Conservation (phyloP, 2,113 vertebrate genomes). For the Erinaceus europaeus region DNA sequence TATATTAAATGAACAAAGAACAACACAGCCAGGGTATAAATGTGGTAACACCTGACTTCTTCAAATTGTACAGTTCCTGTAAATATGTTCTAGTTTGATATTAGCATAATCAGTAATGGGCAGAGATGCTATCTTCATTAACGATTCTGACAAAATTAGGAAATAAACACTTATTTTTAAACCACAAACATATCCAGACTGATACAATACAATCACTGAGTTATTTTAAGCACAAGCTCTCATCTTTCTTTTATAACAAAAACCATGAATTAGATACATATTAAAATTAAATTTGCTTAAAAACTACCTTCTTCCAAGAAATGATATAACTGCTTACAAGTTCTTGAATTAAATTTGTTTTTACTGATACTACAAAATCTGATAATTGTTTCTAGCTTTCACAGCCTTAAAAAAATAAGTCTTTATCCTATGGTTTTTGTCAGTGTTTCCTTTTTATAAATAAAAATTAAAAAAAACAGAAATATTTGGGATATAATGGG, state of each 20-base stretch:
- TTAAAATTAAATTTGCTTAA: constrained; percentile 15
- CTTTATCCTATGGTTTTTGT: too few species aligned
- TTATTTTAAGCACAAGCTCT: constrained; percentile 8
- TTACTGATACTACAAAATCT: constrained; percentile 3
- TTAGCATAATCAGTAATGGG: neutral
- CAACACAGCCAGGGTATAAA: neutral
- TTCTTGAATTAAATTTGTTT: constrained; percentile 44
- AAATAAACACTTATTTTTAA: constrained; percentile 18
- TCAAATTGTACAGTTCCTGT: constrained; percentile 1
- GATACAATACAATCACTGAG: neutral
- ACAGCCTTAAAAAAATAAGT: too few species aligned
- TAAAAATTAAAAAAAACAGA: too few species aligned
- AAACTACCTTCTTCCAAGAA: neutral
- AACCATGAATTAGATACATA: neutral
- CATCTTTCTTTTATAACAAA: neutral
- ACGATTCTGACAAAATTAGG: neutral
- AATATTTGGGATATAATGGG: neutral
- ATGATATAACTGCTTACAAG: neutral
- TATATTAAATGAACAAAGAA: constrained; percentile 4
- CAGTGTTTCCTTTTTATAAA: too few species aligned
- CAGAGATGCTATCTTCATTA: neutral
- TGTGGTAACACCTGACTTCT: neutral
- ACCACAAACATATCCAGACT: neutral
- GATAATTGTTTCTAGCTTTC: constrained; percentile 39
- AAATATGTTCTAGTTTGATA: constrained; percentile 17